A percentile compares a stretch with the other conserved stretches of the same genome.
Conservation (phyloP, 2,888 invertebrate species). For the Sesia apiformis region DNA sequence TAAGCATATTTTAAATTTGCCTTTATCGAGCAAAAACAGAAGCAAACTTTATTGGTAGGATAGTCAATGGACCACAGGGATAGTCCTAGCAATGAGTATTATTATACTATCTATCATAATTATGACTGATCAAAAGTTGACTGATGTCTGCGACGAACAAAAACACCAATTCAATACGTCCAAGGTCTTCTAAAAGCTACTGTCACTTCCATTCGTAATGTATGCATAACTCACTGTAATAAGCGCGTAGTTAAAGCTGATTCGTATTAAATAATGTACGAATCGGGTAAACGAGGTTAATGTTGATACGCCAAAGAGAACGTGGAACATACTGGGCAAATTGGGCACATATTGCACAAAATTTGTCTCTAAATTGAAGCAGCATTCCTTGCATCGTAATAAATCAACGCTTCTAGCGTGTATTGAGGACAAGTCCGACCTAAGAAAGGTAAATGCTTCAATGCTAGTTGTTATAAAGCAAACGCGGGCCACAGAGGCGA, state of each 20-base stretch:
- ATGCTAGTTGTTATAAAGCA: slow-evolving; percentile 46
- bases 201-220: neutral
- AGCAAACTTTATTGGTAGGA: too few relatives aligned
- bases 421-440: slow-evolving; percentile 69
- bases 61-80: too few relatives aligned
- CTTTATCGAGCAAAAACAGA: too few relatives aligned
- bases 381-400: slow-evolving; percentile 57
- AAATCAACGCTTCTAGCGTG: slow-evolving; percentile 59
- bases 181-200: neutral
- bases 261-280: slow-evolving; percentile 6
- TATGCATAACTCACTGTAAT: neutral
- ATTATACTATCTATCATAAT: too few relatives aligned
- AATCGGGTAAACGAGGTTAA: slow-evolving; percentile 27
- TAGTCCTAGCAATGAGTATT: too few relatives aligned
- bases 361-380: slow-evolving; percentile 51
- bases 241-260: neutral
- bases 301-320: slow-evolving; percentile 20
- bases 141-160: neutral
- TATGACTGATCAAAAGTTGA: neutral
- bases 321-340: slow-evolving; percentile 13
- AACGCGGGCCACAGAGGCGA: slow-evolving; percentile 43
- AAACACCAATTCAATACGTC: neutral
- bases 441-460: slow-evolving; percentile 71
- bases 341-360: slow-evolving; percentile 55
- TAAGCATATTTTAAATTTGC: too few relatives aligned